A percentile compares a stretch with the other conserved stretches of the same genome.
Conservation (phyloP, 2,113 vertebrate species). For the Stercorarius parasiticus region DNA sequence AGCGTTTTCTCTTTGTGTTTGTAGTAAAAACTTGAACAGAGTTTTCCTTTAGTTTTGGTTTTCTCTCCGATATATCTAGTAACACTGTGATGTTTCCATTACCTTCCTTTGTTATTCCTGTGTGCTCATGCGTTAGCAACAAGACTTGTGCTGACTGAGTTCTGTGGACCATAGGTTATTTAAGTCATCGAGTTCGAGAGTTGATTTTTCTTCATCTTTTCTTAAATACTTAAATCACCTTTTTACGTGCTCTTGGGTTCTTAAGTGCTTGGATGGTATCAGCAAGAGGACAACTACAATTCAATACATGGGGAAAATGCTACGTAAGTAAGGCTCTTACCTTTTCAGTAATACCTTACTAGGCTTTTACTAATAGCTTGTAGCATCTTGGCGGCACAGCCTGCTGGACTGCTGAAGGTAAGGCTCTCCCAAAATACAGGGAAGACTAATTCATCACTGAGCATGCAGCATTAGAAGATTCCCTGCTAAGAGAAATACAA, state of each 20-base stretch:
- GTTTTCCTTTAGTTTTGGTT: not conserved
- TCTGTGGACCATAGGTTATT: not conserved
- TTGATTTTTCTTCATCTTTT: not conserved
- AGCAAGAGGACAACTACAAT: not conserved
- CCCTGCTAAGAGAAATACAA: not conserved
- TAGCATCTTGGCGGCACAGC: not conserved
- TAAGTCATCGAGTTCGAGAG: not conserved
- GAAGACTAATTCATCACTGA: not conserved
- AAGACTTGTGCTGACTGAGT: not conserved
- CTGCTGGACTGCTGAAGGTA: not conserved
- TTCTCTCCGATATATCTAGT: not conserved
- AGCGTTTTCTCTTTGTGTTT: not conserved
- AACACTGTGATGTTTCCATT: not conserved
- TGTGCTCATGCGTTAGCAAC: rapidly evolving
- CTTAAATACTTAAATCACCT: not conserved
- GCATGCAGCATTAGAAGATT: not conserved
- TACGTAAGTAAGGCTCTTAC: not conserved
- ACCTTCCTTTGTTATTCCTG: not conserved
- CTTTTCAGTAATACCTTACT: not conserved
- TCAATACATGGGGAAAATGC: rapidly evolving
- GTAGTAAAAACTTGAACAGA: not conserved
- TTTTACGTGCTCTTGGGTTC: not conserved
- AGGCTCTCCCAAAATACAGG: not conserved
- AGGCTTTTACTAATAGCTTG: not conserved
- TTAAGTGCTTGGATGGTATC: not conserved